Evolutionary conservation across 2,797 vertebrate species (phyloP), one percentile per base, ranked within the genome.

Genomic region (Yasuhikotakia modesta): DNA sequence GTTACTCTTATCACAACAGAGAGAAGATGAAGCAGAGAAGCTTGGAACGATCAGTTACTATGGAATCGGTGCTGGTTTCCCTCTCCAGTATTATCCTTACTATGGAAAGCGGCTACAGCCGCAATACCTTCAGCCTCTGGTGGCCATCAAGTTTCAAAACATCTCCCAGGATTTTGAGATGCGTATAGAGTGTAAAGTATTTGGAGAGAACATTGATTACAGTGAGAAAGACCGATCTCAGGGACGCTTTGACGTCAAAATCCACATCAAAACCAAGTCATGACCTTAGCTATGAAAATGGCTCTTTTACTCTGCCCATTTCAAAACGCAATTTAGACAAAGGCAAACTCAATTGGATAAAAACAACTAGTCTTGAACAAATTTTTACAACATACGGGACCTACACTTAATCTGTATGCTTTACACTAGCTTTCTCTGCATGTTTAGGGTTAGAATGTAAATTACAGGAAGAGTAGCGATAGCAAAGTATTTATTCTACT

Each of bases 401-500:
- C 97, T 95, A 96, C 96, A 98, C 95, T 94, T 98, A 97, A 95
- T 96, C 95, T 93, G 93, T 97, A 95, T 92, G 96, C 97, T 98
- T 98, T 95, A 95, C 96, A 97, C 95, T 95, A 95, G 97, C 96
- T 97, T 97, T 95, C 93, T 95, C 93, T 91, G 95, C 96, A 95
- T 95, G 94, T 94, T 82, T 93, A 96, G 94, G 94, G 92, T 96
- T 98, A 98, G 96, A 96, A 96, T 98, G 96, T 98, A 96, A 96
- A 96, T 95, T 93, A 94, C 91, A 90, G 90, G 89, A 94, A 93
- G 94, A 94, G 95, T 98, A 98, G 96, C 95, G 97, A 96, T 98
- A 98, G 97, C 88, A 94, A 94, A 82, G 94, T 99, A 99, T 99
- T 99, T 99, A 99, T 99, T 99, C 96, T 97, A 97, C 95, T 99